A percentile compares a stretch with the other conserved stretches of the same genome.
These are phyloP conservation scores for Gymnoscopelus braueri DNA, from an alignment of 2,797 vertebrate genomes.

Conservation along the genomic window DNA sequence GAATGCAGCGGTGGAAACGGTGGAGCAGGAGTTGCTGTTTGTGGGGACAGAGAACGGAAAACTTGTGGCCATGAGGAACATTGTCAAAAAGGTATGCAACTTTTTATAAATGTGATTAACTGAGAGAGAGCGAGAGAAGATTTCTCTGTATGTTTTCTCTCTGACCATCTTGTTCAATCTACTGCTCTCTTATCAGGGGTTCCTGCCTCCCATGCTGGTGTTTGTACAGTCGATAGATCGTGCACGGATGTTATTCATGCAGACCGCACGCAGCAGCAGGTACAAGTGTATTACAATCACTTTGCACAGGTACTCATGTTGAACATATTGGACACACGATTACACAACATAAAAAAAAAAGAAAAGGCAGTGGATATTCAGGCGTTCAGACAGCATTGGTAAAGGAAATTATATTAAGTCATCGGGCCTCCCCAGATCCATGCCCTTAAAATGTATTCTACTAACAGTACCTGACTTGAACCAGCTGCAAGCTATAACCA, in stretches of 20 bases:
- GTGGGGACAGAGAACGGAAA: slow-evolving; percentile 95
- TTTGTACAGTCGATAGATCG: slow-evolving; percentile 97
- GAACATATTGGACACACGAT: background rate
- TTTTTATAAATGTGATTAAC: too few relatives aligned
- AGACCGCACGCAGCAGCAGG: slow-evolving; percentile 96
- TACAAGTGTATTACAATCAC: slow-evolving; percentile 48
- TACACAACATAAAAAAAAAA: too few relatives aligned
- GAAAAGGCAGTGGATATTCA: too few relatives aligned
- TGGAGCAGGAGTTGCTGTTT: slow-evolving; percentile 94
- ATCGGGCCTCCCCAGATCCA: too few relatives aligned
- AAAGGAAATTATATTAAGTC: too few relatives aligned
- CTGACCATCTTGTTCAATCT: background rate
- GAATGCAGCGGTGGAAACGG: slow-evolving; percentile 91
- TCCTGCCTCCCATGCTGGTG: slow-evolving; percentile 93
- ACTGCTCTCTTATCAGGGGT: slow-evolving; percentile 80
- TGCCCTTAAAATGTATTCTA: too few relatives aligned
- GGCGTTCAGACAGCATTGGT: too few relatives aligned
- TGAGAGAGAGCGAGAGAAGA: too few relatives aligned
- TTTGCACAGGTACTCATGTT: background rate
- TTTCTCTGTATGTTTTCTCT: too few relatives aligned
- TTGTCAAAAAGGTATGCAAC: slow-evolving; percentile 89
- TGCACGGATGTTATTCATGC: slow-evolving; percentile 94
- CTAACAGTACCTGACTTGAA: too few relatives aligned
- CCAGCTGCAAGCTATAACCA: too few relatives aligned
- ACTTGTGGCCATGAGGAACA: slow-evolving; percentile 91